Percentiles rank a stretch among this genome's conserved stretches.
Evolutionary conservation across 2,888 invertebrate species (phyloP).

Genomic region (Tridacna gigas): DNA sequence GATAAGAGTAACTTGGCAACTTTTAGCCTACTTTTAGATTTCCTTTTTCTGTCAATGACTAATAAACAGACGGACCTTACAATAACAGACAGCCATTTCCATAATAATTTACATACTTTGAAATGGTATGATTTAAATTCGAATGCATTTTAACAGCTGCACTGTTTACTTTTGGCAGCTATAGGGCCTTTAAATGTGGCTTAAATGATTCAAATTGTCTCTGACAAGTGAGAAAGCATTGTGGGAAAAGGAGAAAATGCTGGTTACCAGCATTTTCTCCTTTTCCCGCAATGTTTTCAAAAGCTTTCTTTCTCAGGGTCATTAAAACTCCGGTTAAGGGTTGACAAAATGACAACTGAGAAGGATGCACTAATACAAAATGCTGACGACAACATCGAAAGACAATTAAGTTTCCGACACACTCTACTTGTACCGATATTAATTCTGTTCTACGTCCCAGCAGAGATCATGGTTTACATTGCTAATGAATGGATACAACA

Average conservation of each 20-base stretch:
- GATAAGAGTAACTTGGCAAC: too few relatives aligned
- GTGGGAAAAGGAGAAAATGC: neutral
- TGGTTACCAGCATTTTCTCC: neutral
- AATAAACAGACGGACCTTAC: too few relatives aligned
- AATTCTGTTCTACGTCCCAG: neutral
- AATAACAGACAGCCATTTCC: too few relatives aligned
- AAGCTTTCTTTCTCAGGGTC: neutral
- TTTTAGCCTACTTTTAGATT: too few relatives aligned
- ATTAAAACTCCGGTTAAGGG: neutral
- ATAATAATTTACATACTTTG: too few relatives aligned
- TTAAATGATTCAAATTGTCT: too few relatives aligned
- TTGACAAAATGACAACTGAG: neutral
- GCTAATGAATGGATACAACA: slow-evolving; percentile 56
- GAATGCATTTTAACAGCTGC: too few relatives aligned
- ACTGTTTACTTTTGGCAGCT: too few relatives aligned
- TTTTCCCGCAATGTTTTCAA: neutral
- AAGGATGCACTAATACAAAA: neutral
- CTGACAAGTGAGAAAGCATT: neutral
- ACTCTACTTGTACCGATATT: neutral
- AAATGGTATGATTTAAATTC: too few relatives aligned
- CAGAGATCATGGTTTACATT: neutral
- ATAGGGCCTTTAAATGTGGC: too few relatives aligned
- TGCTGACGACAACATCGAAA: neutral
- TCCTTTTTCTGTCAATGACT: too few relatives aligned
- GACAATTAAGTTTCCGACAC: neutral